Evolutionary conservation across 2,888 invertebrate species (phyloP).

Genomic region (Agrochola macilenta): DNA sequence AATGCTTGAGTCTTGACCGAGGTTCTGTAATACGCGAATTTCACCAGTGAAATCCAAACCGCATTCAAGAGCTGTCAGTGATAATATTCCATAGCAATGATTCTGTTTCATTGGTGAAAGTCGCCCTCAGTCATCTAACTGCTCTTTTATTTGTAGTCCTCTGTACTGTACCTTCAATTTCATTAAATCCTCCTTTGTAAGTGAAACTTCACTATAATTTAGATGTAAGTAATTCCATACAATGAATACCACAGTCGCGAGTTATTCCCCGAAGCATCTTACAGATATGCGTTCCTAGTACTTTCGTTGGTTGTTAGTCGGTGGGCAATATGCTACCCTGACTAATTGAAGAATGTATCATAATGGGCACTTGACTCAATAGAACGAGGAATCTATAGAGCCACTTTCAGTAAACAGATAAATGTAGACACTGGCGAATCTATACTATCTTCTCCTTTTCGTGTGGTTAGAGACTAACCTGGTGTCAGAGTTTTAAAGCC

Average conservation of each 20-base stretch:
- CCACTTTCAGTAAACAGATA: not conserved
- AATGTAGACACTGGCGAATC: not conserved
- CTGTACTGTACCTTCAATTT: not conserved
- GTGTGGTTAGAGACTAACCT: too few relatives aligned
- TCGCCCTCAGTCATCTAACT: not conserved
- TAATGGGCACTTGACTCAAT: constrained; percentile 83
- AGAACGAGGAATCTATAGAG: constrained; percentile 62
- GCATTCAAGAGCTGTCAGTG: not conserved
- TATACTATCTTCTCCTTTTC: too few relatives aligned
- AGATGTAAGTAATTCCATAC: constrained; percentile 23
- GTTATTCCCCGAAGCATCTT: constrained; percentile 53
- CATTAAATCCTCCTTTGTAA: constrained; percentile 1
- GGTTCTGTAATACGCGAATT: not conserved
- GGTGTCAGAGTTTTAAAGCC: too few relatives aligned
- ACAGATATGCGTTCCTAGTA: constrained; percentile 53
- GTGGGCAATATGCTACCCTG: constrained; percentile 68
- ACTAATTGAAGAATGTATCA: constrained; percentile 83
- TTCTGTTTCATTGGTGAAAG: not conserved
- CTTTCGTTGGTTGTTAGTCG: constrained; percentile 48
- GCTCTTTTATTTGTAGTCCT: not conserved
- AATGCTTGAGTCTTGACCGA: too few relatives aligned
- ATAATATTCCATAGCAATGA: not conserved
- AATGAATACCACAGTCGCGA: constrained; percentile 37
- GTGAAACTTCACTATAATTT: constrained; percentile 14
- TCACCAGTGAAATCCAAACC: not conserved